Base-by-base conservation (phyloP, 1,140 invertebrate species). In the Nomia melanderi region DNA sequence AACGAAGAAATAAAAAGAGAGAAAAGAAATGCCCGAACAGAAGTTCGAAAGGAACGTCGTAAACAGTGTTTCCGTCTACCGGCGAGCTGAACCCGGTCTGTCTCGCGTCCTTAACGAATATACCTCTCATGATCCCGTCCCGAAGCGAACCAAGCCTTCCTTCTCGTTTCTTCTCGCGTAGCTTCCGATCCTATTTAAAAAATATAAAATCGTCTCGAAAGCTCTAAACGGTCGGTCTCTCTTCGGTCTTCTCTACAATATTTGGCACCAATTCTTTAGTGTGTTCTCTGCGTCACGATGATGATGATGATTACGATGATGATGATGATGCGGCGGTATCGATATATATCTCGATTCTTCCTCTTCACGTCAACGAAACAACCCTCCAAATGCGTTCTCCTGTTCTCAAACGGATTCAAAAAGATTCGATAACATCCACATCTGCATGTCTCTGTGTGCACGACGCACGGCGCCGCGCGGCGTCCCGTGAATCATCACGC, bases 161-260 rank as follows among this genome's bases (percentile, higher is more conserved):
- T 9, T 1, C 50, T 12, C 36, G 0, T 50, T 17, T 39, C 7
- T 47, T 44, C 41, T 44, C 41, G 2, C 14, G n/a, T 3, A 5
- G 12, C 4, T 29, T 20, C 36, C 8, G 25, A 75, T 47, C 39
- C 33, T n/a, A n/a, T n/a, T 8, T 50, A 14, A 50, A 29, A 39
- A 33, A 47, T 75, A 44, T 47, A 67, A n/a, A 57, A 47, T 41
- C 36, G 3, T 66, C 23, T 39, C 53, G 39, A 4, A 59, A 69
- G 29, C 20, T 67, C 29, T 50, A 44, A n/a, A n/a, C n/a, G 20
- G 12, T 69, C 65, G 41, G 23, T 25, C 25, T 44, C n/a, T 8
- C 31, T 12, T 47, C 62, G 62, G 23, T 65, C 12, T 41, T 33
- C 25, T n/a, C 17, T 20, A 8, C 8, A 59, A 23, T 20, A 14